These are phyloP conservation scores for Pseudorasbora parva DNA, from an alignment of 2,113 vertebrate genomes.

Conservation along the genomic window DNA sequence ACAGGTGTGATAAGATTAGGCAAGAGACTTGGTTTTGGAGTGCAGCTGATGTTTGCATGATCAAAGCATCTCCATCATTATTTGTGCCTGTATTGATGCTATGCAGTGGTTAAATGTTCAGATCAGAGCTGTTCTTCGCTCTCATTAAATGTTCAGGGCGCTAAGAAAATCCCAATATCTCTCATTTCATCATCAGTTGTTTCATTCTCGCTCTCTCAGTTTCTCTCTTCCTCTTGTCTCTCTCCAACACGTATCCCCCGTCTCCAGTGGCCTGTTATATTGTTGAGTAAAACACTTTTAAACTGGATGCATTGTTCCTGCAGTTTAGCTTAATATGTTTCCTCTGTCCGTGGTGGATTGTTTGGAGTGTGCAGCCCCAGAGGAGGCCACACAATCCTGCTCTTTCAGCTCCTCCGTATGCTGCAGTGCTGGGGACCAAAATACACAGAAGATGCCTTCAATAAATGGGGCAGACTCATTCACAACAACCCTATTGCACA, in stretches of 20 bases:
- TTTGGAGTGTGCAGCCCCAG: slow-evolving; percentile 29
- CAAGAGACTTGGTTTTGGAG: neutral
- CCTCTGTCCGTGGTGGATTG: slow-evolving; percentile 65
- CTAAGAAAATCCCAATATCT: slow-evolving; percentile 58
- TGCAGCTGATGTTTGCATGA: neutral
- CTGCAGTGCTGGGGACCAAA: slow-evolving; percentile 57
- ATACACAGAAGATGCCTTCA: slow-evolving; percentile 10
- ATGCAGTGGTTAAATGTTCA: slow-evolving; percentile 19
- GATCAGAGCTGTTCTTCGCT: slow-evolving; percentile 20
- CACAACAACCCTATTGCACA: neutral
- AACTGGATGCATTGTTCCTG: slow-evolving; percentile 69
- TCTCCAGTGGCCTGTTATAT: slow-evolving; percentile 76
- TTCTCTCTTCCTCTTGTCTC: slow-evolving; percentile 52
- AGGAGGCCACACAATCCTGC: slow-evolving; percentile 10
- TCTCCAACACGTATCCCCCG: slow-evolving; percentile 50
- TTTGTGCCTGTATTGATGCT: neutral
- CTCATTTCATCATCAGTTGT: slow-evolving; percentile 8
- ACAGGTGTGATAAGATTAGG: neutral
- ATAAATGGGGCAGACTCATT: neutral
- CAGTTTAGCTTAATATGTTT: slow-evolving; percentile 69
- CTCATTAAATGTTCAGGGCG: slow-evolving; percentile 49
- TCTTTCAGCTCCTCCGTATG: slow-evolving; percentile 72
- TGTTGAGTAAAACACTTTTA: slow-evolving; percentile 73
- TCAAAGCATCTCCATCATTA: neutral
- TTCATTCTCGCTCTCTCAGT: neutral